Evolutionary conservation across 2,797 vertebrate genomes (phyloP).

Genomic region (Geotrypetes seraphini): DNA sequence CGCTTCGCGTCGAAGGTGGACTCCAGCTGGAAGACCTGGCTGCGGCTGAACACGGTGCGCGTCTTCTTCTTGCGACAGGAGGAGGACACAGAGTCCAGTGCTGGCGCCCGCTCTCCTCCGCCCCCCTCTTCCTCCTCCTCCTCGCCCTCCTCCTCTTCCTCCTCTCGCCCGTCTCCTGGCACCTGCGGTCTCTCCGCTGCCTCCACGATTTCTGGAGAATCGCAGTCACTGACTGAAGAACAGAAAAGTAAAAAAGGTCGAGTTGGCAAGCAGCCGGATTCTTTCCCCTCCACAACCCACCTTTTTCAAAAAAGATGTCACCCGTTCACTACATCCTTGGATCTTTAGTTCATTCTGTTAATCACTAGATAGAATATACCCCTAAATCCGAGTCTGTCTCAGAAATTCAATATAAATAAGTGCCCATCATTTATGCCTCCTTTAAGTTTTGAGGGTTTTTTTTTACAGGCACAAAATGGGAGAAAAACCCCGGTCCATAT

Average conservation of each 20-base stretch:
- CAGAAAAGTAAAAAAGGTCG: conserved; percentile 9
- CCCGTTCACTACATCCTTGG: no score
- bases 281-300: no score
- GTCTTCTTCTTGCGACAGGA: conserved; percentile 74
- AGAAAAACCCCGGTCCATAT: no score
- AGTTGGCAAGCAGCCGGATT: no score
- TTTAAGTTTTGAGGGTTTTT: no score
- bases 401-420: no score
- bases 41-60: conserved; percentile 78
- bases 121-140: conserved; percentile 18
- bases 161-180: conserved; percentile 31
- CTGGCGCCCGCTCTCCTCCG: neutral
- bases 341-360: no score
- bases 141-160: conserved; percentile 3
- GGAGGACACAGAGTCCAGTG: no score
- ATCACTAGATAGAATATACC: no score
- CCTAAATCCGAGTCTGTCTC: no score
- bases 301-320: neutral
- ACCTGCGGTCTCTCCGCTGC: conserved; percentile 41
- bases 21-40: conserved; percentile 86
- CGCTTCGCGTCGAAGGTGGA: conserved; percentile 86
- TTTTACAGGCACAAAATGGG: no score
- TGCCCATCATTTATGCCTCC: no score
- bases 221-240: conserved; percentile 62
- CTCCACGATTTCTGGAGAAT: conserved; percentile 67